A percentile compares a stretch with the other conserved stretches of the same genome.
phyloP scores from a whole-genome alignment of 2,888 invertebrate species.

The Oeneis ivallda region DNA sequence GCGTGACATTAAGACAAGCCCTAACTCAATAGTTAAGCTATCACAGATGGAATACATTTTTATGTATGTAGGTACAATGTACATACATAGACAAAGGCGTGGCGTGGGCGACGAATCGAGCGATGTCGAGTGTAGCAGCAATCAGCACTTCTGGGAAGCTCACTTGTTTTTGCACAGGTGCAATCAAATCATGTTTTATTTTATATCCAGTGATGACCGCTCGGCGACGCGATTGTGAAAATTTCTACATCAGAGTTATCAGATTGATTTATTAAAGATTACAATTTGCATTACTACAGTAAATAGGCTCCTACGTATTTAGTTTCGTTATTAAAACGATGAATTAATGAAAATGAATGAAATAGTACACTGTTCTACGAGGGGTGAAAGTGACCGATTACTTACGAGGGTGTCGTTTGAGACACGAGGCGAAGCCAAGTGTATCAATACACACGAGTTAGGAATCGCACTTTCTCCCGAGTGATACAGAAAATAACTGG shows the following conservation, averaged over 20 bases:
- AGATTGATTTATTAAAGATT: neutral
- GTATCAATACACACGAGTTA: too few relatives aligned
- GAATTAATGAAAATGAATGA: too few relatives aligned
- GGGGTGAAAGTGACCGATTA: too few relatives aligned
- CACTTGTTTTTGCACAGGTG: constrained; percentile 65
- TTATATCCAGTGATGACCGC: constrained; percentile 31
- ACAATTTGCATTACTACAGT: too few relatives aligned
- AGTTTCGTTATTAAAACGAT: too few relatives aligned
- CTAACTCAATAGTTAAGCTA: constrained; percentile 22
- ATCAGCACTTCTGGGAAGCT: constrained; percentile 65
- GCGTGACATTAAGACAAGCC: neutral
- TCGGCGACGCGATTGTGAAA: constrained; percentile 24
- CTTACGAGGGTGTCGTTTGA: too few relatives aligned
- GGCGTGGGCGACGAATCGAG: constrained; percentile 35
- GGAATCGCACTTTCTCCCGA: too few relatives aligned
- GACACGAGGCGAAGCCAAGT: too few relatives aligned
- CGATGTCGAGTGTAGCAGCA: constrained; percentile 47
- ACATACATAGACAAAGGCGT: constrained; percentile 30
- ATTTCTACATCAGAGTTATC: constrained; percentile 10
- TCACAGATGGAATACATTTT: constrained; percentile 32
- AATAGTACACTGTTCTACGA: too few relatives aligned
- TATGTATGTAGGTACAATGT: neutral
- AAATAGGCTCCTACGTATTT: neutral
- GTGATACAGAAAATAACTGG: too few relatives aligned
- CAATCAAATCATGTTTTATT: constrained; percentile 51